Conservation (phyloP, 2,113 vertebrate species). For the Ellobius talpinus region DNA sequence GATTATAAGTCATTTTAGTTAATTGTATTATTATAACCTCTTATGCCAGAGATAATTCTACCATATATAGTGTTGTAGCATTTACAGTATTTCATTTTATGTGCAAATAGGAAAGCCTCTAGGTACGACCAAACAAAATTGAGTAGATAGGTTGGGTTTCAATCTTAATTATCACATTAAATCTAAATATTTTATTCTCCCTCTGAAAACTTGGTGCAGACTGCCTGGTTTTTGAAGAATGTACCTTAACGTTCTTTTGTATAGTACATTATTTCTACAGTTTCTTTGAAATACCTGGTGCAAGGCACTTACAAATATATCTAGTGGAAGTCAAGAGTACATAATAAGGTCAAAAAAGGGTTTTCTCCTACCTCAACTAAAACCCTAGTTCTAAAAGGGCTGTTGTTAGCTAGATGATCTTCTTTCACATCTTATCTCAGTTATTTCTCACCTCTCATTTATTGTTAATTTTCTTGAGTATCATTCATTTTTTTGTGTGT, state of each 20-base stretch:
- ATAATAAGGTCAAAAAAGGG: not conserved
- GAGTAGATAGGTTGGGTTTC: not conserved
- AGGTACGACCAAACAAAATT: not conserved
- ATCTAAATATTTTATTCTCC: not conserved
- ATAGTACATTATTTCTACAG: not conserved
- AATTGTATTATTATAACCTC: constrained; percentile 18
- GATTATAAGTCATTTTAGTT: constrained; percentile 40
- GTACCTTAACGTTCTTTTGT: not conserved
- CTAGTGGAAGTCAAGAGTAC: not conserved
- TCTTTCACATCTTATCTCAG: not conserved
- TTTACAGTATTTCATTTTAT: constrained; percentile 21
- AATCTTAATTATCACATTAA: constrained; percentile 22
- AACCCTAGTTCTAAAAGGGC: not conserved
- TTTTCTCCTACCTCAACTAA: not conserved
- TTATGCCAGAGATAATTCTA: constrained; percentile 40
- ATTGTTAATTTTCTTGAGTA: constrained; percentile 22
- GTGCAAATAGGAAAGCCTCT: not conserved
- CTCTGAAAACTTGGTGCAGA: constrained; percentile 25
- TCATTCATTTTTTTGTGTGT: not conserved
- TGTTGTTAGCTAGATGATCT: not conserved
- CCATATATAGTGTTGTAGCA: not conserved
- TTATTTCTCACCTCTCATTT: constrained; percentile 39
- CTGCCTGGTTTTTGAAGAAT: not conserved
- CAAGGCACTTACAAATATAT: not conserved
- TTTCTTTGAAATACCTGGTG: not conserved